phyloP scores from a whole-genome alignment of 37 sponge, comb jelly and placozoan genomes.

The Diacarnus erythraeanus region DNA sequence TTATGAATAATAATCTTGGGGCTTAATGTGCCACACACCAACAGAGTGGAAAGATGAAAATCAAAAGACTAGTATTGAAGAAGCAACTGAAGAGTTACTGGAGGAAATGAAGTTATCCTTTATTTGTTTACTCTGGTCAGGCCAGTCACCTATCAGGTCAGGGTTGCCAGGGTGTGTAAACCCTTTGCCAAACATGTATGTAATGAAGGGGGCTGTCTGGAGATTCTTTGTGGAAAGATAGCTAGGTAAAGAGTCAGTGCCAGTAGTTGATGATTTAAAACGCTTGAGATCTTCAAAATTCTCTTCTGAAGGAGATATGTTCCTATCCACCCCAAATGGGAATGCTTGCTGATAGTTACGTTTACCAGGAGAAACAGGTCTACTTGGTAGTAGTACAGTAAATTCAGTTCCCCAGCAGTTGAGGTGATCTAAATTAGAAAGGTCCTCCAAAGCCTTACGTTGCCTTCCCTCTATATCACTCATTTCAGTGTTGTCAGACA shows the following conservation, averaged over 20 bases:
- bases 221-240: constrained; percentile 41
- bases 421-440: neutral
- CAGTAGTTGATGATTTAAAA: constrained; percentile 43
- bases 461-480: neutral
- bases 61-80: neutral
- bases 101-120: no score
- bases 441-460: neutral
- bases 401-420: neutral
- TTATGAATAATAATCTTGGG: neutral
- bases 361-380: constrained; percentile 49
- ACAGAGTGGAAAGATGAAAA: neutral
- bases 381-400: neutral
- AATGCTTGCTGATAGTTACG: constrained; percentile 50
- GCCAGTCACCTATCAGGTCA: neutral
- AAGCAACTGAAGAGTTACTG: neutral
- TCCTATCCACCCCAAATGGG: constrained; percentile 13
- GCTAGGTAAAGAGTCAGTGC: constrained; percentile 20
- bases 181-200: constrained; percentile 61
- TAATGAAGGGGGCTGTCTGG: constrained; percentile 49
- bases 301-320: neutral
- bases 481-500: constrained; percentile 9
- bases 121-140: neutral
- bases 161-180: constrained; percentile 18
- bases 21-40: neutral
- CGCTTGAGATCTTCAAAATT: constrained; percentile 35